Percentiles rank a stretch among this genome's conserved stretches.
phyloP scores from a whole-genome alignment of 1,140 invertebrate genomes.

The Hesperophylax magnus region DNA sequence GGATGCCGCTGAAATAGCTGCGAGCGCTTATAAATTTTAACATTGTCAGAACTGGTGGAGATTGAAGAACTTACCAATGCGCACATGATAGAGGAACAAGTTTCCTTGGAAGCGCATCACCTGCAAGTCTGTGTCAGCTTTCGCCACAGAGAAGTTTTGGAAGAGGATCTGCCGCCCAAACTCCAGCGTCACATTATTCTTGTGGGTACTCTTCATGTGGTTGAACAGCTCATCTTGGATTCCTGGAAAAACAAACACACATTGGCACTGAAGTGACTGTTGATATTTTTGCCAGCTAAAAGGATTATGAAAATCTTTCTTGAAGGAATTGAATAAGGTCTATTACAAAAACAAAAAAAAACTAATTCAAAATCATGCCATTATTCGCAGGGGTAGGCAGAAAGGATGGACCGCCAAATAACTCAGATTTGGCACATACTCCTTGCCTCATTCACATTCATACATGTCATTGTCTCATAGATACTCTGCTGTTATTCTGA shows the following conservation, averaged over 20 bases:
- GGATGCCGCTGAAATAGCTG: too few species aligned
- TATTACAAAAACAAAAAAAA: too few species aligned
- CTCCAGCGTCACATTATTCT: slow-evolving; percentile 22
- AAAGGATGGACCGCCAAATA: not conserved
- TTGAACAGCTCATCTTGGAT: not conserved
- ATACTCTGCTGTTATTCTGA: too few species aligned
- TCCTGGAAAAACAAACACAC: slow-evolving; percentile 4
- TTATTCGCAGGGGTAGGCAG: not conserved
- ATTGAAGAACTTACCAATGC: not conserved
- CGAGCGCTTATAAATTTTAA: too few species aligned
- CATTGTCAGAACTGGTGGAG: too few species aligned
- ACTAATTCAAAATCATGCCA: not conserved
- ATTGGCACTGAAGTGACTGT: not conserved
- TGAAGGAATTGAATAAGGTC: not conserved
- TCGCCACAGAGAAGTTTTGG: slow-evolving; percentile 31
- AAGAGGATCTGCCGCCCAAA: slow-evolving; percentile 33
- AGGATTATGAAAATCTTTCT: not conserved
- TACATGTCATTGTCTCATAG: too few species aligned
- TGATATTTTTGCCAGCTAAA: not conserved
- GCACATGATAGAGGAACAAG: slow-evolving; percentile 30
- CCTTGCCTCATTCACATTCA: too few species aligned
- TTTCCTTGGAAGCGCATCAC: not conserved
- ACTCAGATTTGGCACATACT: too few species aligned
- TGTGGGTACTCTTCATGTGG: slow-evolving; percentile 25
- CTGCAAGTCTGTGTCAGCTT: slow-evolving; percentile 42